A percentile compares a stretch with the other conserved stretches of the same genome.
These are phyloP conservation scores for Pammene aurita DNA, from an alignment of 2,888 invertebrate species.

Conservation along the genomic window DNA sequence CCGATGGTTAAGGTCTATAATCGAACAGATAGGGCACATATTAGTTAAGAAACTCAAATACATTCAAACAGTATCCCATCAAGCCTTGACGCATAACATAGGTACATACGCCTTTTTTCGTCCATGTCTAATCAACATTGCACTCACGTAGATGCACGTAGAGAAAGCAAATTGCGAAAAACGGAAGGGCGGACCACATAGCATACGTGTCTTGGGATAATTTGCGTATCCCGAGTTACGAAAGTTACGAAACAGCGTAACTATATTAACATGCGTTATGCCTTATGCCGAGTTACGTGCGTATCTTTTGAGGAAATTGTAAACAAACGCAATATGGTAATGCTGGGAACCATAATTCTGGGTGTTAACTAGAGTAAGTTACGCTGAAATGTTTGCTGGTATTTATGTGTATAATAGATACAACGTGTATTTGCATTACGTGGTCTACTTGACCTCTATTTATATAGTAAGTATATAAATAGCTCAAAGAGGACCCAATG, in stretches of 20 bases:
- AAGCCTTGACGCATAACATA: background rate
- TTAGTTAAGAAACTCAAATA: constrained; percentile 43
- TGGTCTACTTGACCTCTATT: background rate
- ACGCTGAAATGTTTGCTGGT: constrained; percentile 1
- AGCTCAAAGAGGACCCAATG: no score
- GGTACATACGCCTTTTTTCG: background rate
- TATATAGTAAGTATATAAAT: no score
- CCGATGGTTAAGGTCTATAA: background rate
- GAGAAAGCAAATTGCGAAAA: constrained; percentile 69
- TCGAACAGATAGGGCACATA: background rate
- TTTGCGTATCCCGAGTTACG: constrained; percentile 61
- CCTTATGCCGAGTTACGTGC: constrained; percentile 12
- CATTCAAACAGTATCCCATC: constrained; percentile 39
- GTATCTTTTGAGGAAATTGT: constrained; percentile 31
- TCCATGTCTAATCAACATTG: constrained; percentile 51
- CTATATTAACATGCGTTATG: constrained; percentile 23
- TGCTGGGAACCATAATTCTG: constrained; percentile 22
- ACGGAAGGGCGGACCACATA: constrained; percentile 66
- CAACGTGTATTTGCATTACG: no score
- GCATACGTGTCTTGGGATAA: constrained; percentile 65
- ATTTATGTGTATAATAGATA: background rate
- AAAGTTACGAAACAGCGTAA: constrained; percentile 52
- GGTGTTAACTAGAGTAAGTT: constrained; percentile 13
- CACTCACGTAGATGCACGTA: constrained; percentile 74
- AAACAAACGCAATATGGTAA: constrained; percentile 30